Percentiles rank a stretch among this genome's conserved stretches.
phyloP scores from a whole-genome alignment of 2,797 vertebrate species.

The Adrianichthys oophorus region DNA sequence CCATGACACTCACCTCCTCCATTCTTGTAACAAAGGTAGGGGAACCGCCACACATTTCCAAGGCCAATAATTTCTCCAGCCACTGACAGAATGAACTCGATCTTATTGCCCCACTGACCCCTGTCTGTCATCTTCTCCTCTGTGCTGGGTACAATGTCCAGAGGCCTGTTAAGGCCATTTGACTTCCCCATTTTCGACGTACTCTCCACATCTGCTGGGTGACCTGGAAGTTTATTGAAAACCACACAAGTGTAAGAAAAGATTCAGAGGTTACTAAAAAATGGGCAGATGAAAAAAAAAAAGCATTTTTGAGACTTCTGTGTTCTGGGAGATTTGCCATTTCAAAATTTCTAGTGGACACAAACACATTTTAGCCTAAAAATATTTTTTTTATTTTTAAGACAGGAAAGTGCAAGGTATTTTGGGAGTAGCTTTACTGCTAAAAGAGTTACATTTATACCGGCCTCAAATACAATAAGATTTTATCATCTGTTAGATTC shows the following conservation, averaged over 20 bases:
- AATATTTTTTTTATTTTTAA: too few species aligned
- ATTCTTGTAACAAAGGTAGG: constrained; percentile 84
- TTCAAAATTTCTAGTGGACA: background rate
- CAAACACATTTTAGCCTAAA: too few species aligned
- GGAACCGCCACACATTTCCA: constrained; percentile 84
- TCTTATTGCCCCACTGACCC: constrained; percentile 82
- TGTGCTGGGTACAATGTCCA: constrained; percentile 62
- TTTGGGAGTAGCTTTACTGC: too few species aligned
- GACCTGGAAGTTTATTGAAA: constrained; percentile 2
- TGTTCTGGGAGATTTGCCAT: background rate
- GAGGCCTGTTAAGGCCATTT: constrained; percentile 65
- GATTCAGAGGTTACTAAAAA: background rate
- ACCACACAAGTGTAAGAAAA: background rate
- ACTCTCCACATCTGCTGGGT: constrained; percentile 55
- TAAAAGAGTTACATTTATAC: too few species aligned
- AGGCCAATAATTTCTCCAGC: constrained; percentile 83
- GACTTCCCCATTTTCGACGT: constrained; percentile 62
- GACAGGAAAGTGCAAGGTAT: too few species aligned
- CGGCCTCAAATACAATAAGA: too few species aligned
- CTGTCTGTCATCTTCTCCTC: constrained; percentile 79
- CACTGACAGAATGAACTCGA: constrained; percentile 82
- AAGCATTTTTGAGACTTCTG: background rate
- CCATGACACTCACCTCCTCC: constrained; percentile 76
- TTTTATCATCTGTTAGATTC: too few species aligned
- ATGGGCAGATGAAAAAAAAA: background rate